Percentiles rank a stretch among this genome's conserved stretches.
Evolutionary conservation across 2,888 invertebrate genomes (phyloP).

Genomic region (Hydropsyche betteni): DNA sequence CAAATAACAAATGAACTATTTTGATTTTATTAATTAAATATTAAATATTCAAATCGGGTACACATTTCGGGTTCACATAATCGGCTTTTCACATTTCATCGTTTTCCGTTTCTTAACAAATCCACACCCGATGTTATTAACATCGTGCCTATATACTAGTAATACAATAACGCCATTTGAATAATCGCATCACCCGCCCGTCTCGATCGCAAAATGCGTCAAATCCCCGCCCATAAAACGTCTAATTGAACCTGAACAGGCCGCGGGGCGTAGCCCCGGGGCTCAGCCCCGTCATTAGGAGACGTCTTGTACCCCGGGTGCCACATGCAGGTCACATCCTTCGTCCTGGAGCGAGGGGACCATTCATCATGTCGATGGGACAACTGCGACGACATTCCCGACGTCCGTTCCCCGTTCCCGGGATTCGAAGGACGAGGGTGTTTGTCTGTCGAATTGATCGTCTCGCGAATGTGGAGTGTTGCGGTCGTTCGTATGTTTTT

Average conservation of each 20-base stretch:
- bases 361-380: constrained; percentile 17
- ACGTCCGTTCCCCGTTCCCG: background rate
- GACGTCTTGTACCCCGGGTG: background rate
- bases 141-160: no score
- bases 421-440: no score
- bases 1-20: no score
- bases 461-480: no score
- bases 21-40: no score
- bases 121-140: no score
- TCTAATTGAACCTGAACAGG: constrained; percentile 11
- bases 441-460: no score
- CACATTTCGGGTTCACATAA: no score
- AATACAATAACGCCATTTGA: background rate
- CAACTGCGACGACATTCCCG: background rate
- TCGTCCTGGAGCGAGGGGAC: background rate
- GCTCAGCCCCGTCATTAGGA: constrained; percentile 23
- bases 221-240: background rate
- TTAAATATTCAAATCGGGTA: no score
- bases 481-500: no score
- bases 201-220: background rate
- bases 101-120: no score
- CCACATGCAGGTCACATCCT: constrained; percentile 26
- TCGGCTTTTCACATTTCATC: no score
- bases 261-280: background rate
- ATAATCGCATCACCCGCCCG: constrained; percentile 1